Evolutionary conservation across 2,888 invertebrate species (phyloP).

Genomic region (Philereme transversata): DNA sequence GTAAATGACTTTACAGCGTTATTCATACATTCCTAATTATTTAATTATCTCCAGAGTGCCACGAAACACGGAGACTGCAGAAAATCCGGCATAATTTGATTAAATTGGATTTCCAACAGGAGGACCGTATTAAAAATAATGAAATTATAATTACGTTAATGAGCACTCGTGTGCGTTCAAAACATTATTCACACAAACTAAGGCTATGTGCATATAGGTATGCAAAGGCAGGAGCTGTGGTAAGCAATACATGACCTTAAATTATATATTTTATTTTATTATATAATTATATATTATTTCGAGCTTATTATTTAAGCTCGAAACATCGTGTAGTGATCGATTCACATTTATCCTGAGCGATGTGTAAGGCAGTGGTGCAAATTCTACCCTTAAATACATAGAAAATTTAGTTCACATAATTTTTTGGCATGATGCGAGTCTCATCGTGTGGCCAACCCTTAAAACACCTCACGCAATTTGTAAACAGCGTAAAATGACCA

Average conservation of each 20-base stretch:
- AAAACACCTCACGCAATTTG: slow-evolving; percentile 68
- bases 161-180: slow-evolving; percentile 28
- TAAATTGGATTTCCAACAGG: slow-evolving; percentile 67
- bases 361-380: too few relatives aligned
- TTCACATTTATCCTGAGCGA: too few relatives aligned
- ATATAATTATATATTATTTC: too few relatives aligned
- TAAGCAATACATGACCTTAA: too few relatives aligned
- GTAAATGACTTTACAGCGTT: slow-evolving; percentile 77
- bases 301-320: too few relatives aligned
- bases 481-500: slow-evolving; percentile 78
- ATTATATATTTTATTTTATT: too few relatives aligned
- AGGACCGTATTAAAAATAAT: slow-evolving; percentile 55
- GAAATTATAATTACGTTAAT: slow-evolving; percentile 54
- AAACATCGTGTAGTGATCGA: too few relatives aligned
- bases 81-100: slow-evolving; percentile 72
- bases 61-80: slow-evolving; percentile 65
- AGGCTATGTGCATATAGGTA: neutral
- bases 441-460: slow-evolving; percentile 48
- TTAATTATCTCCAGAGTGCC: slow-evolving; percentile 79
- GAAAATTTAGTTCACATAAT: too few relatives aligned
- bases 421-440: neutral
- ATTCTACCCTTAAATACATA: too few relatives aligned
- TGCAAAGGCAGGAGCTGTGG: too few relatives aligned
- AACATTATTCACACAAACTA: neutral
- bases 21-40: slow-evolving; percentile 83